phyloP scores from a whole-genome alignment of 1,140 invertebrate genomes.

The Lordiphosa mommai region DNA sequence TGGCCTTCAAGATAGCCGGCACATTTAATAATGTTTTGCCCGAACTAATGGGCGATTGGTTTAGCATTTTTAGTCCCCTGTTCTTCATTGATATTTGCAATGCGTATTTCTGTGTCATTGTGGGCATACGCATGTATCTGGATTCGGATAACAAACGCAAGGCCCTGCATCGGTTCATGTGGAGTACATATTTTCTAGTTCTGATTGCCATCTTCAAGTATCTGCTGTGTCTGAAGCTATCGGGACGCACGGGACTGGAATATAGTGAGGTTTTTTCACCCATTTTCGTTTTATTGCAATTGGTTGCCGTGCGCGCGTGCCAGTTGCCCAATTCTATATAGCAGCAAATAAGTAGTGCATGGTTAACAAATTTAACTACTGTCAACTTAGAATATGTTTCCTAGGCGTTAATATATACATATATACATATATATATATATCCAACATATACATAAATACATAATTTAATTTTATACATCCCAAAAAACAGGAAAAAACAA shows the following conservation, averaged over 20 bases:
- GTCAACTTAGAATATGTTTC: too few relatives aligned
- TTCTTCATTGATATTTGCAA: constrained; percentile 95
- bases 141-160: constrained; percentile 87
- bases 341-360: neutral
- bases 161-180: constrained; percentile 89
- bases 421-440: too few relatives aligned
- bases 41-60: constrained; percentile 84
- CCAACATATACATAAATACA: too few relatives aligned
- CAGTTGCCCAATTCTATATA: constrained; percentile 84
- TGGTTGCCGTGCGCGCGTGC: constrained; percentile 95
- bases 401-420: too few relatives aligned
- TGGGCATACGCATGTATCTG: constrained; percentile 94
- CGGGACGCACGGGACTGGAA: constrained; percentile 88
- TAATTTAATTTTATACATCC: too few relatives aligned
- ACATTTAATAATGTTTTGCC: constrained; percentile 81
- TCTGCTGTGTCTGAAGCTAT: constrained; percentile 93
- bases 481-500: too few relatives aligned
- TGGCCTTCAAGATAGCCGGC: constrained; percentile 88
- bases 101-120: constrained; percentile 96
- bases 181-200: constrained; percentile 91
- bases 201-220: constrained; percentile 96
- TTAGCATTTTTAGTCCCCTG: constrained; percentile 92
- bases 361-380: too few relatives aligned
- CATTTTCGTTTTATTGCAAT: constrained; percentile 92
- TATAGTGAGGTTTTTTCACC: constrained; percentile 96